Evolutionary conservation across 2,888 invertebrate genomes (phyloP).

Genomic region (Globia sparganii): DNA sequence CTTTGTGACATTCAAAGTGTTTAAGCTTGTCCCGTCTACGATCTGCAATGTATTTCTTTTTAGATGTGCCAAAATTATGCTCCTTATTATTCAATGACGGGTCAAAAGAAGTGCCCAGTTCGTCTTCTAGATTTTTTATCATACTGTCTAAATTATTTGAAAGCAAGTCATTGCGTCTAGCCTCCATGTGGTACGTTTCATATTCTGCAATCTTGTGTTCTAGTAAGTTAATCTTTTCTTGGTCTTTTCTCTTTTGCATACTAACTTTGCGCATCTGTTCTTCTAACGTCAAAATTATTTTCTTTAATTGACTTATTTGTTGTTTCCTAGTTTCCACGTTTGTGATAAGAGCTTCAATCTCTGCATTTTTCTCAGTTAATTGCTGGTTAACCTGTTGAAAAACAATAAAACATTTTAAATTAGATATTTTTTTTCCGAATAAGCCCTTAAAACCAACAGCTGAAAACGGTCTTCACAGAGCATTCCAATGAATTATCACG

Average conservation of each 20-base stretch:
- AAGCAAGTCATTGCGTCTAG: conserved; percentile 71
- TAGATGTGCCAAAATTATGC: conserved; percentile 56
- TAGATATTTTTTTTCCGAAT: background rate
- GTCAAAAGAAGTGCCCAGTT: conserved; percentile 77
- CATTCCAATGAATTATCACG: background rate
- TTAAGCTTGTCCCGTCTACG: conserved; percentile 63
- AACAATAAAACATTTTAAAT: conserved; percentile 4
- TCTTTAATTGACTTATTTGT: conserved; percentile 81
- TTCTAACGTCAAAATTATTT: conserved; percentile 84
- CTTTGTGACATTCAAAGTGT: conserved; percentile 63
- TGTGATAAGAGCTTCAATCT: conserved; percentile 78
- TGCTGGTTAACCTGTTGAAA: conserved; percentile 77
- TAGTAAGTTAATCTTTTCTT: conserved; percentile 76
- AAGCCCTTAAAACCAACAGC: background rate
- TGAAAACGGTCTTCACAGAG: background rate
- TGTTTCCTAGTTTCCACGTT: conserved; percentile 78
- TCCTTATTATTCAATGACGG: conserved; percentile 56
- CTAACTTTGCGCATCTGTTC: conserved; percentile 77
- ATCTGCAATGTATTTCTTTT: conserved; percentile 64
- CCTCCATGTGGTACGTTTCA: conserved; percentile 71
- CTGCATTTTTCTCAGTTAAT: conserved; percentile 79
- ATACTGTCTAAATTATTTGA: conserved; percentile 81
- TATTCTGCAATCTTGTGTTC: conserved; percentile 77
- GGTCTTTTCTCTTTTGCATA: conserved; percentile 76
- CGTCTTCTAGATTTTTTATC: conserved; percentile 85